Evolutionary conservation across 1,140 invertebrate genomes (phyloP), one percentile per base, ranked within the genome.

Genomic region (Zaprionus nigranus): DNA sequence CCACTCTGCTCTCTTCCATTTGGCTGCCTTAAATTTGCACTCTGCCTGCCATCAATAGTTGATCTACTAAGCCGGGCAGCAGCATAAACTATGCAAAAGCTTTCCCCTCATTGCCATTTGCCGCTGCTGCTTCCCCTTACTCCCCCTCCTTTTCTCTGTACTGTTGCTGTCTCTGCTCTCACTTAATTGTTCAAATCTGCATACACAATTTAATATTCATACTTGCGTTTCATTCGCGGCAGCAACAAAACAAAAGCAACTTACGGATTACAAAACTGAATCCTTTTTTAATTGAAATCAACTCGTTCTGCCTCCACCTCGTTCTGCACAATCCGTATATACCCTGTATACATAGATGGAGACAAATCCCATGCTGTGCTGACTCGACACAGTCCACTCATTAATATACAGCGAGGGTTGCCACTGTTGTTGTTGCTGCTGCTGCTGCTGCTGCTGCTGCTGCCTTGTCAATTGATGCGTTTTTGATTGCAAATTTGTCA

Each of bases 221-320:
- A 90, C 84, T 87, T 88, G 84, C 83, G 82, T 79, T 82, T 71
- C 83, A 87, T 71, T 84, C 83, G 81, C 56, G 51, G 36, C 17
- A 54, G 26, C 22, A 53, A 9, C 58, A 57, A n/a, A 59, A 53
- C 43, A 61, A 40, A 38, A 57, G 43, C 66, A 38, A 51, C 59
- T 59, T 71, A 67, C 36, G 68, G 85, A 88, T 87, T 88, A 83
- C 87, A 85, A n/a, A 90, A 76, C 78, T 58, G 81, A 90, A 90
- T 90, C 87, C 87, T 81, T 91, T n/a, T n/a, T 90, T 91, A 90
- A 90, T 90, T 90, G 88, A 91, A 90, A 90, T 86, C 78, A 40
- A 69, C 63, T 60, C 51, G 38, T 13, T 38, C 38, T 49, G 22
- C 53, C 26, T 30, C 22, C 28, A 26, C 24, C 20, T n/a, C n/a